Evolutionary conservation across 1,140 invertebrate species (phyloP).

Genomic region (Berghia stephanieae): DNA sequence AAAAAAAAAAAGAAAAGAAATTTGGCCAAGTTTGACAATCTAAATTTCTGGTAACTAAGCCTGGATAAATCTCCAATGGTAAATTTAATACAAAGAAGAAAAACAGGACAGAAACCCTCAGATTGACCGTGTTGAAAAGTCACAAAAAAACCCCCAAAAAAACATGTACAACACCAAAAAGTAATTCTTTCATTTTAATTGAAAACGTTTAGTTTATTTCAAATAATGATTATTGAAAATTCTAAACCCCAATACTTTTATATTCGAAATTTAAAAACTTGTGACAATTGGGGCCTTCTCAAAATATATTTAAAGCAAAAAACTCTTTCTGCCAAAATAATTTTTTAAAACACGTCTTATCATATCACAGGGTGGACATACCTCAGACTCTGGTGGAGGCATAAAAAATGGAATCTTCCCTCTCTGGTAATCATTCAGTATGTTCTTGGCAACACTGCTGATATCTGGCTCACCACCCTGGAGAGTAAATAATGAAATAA

Average conservation of each 20-base stretch:
- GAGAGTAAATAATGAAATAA: conserved; percentile 27
- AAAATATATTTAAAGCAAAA: background rate
- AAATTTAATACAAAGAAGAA: too few species aligned
- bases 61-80: too few species aligned
- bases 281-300: background rate
- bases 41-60: too few species aligned
- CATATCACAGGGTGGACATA: background rate
- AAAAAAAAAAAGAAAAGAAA: too few species aligned
- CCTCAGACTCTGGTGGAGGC: conserved; percentile 71
- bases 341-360: background rate
- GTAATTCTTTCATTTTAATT: too few species aligned
- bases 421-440: conserved; percentile 98
- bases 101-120: too few species aligned
- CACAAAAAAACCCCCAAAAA: too few species aligned
- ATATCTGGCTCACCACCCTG: conserved; percentile 94
- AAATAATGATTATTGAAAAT: too few species aligned
- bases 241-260: background rate
- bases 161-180: too few species aligned
- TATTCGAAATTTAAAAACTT: background rate
- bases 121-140: too few species aligned
- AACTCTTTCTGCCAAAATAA: background rate
- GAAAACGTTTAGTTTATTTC: too few species aligned
- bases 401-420: conserved; percentile 96
- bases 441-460: conserved; percentile 87
- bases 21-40: too few species aligned